Base-by-base conservation (phyloP, 1,140 invertebrate genomes). In the Drosophila kanapiae region DNA sequence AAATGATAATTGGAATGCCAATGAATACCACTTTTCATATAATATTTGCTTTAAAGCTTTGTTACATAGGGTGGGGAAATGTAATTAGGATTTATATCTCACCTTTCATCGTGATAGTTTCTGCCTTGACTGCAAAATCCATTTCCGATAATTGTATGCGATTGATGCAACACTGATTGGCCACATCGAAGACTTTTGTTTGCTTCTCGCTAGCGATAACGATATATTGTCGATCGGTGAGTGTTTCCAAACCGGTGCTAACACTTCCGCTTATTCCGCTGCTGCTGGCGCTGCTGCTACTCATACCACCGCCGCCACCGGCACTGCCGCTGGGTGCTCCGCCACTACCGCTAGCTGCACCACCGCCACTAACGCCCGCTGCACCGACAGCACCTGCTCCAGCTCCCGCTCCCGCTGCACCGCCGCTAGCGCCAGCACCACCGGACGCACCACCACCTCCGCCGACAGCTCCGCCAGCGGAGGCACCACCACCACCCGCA, bases 191-290 rank as follows among this genome's bases (percentile, higher is more conserved):
- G 58, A 99, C 97, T 92, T 98, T 95, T 57, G 98, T 98, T 94
- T 99, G 98, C 93, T 99, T 99, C 93, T 99, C 98, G 49, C 98
- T 98, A 60, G 96, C 96, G 67, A 99, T 95, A 16, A 98, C 97
- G 53, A 98, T 96, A 94, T 98, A 98, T 94, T 99, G 98, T 76
- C 97, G 94, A 94, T 99, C 98, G 65, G 95, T 91, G 94, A 93
- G 93, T 79, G 94, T 95, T 87, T 94, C 94, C 65, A 93, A 72
- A 85, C 93, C 74, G 63, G 83, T 93, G 93, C 78, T 92, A 78
- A 81, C 91, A 81, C 93, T 92, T 93, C 90, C 94, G 54, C 80
- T 92, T 59, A 90, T 91, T 61, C 91, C 87, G 75, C 91, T 91
- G 83, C 82, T 92, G 72, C 84, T 91, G 78, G 77, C 82, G 74